These are phyloP conservation scores for Chelon auratus DNA, from an alignment of 2,797 vertebrate genomes.

Conservation along the genomic window DNA sequence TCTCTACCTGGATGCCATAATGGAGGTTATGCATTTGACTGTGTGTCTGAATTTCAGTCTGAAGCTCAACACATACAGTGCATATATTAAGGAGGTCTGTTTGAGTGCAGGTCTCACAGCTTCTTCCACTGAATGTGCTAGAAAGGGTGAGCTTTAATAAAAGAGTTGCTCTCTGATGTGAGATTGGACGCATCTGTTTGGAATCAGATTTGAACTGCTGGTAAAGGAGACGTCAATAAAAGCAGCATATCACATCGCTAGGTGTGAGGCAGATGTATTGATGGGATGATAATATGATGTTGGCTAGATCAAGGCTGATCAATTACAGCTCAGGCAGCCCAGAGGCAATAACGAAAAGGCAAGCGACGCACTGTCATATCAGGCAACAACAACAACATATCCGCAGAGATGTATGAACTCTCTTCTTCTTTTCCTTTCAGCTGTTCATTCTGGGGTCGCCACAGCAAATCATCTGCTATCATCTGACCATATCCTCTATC, in stretches of 20 bases:
- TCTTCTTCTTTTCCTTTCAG: no score
- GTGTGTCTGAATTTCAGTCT: conserved; percentile 34
- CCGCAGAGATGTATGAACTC: no score
- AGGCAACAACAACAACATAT: no score
- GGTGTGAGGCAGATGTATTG: neutral
- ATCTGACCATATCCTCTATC: no score
- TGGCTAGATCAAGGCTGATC: conserved; percentile 21
- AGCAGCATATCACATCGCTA: neutral
- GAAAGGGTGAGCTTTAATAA: conserved; percentile 6
- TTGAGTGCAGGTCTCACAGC: neutral
- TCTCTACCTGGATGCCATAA: conserved; percentile 38
- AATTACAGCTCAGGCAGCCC: neutral
- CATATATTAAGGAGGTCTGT: neutral
- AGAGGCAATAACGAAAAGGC: neutral
- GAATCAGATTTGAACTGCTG: conserved; percentile 20
- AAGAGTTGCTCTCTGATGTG: conserved; percentile 12
- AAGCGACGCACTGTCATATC: no score
- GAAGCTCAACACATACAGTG: neutral
- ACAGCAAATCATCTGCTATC: no score
- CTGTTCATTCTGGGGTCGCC: no score
- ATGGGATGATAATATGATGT: conserved; percentile 22
- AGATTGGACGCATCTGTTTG: conserved; percentile 33
- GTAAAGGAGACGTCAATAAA: conserved; percentile 7
- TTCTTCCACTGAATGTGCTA: neutral
- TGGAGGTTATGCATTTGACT: conserved; percentile 35